Percentiles rank a stretch among this genome's conserved stretches.
Conservation (phyloP, 1,140 invertebrate species). For the Ylistrum balloti region DNA sequence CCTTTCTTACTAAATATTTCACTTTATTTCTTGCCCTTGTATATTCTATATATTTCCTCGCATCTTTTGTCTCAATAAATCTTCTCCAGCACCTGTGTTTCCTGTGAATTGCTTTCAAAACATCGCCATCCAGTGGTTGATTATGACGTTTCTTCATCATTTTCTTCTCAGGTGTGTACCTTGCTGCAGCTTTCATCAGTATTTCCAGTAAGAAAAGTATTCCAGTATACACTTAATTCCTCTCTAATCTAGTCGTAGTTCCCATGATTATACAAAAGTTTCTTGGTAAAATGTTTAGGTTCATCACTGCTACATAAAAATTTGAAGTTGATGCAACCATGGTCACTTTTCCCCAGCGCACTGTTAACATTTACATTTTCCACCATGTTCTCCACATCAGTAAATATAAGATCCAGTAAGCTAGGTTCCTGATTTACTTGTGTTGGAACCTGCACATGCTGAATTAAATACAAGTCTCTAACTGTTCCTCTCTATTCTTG, state of each 20-base stretch:
- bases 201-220: neutral
- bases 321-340: neutral
- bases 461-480: no score
- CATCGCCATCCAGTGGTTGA: neutral
- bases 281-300: no score
- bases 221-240: neutral
- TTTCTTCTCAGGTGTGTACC: neutral
- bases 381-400: constrained; percentile 54
- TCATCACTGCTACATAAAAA: neutral
- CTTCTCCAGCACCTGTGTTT: constrained; percentile 48
- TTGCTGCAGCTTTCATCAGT: neutral
- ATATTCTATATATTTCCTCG: neutral
- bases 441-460: no score
- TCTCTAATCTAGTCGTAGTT: neutral
- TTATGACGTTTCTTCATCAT: neutral
- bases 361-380: neutral
- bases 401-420: neutral
- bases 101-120: neutral
- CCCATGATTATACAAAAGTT: neutral
- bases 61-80: neutral
- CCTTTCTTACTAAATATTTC: constrained; percentile 12
- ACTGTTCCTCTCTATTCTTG: no score
- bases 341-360: neutral
- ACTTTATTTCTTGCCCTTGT: constrained; percentile 42
- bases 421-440: neutral